A percentile compares a stretch with the other conserved stretches of the same genome.
Evolutionary conservation across 1,140 invertebrate species (phyloP).

Genomic region (Hermatobates lingyangjiaoensis): DNA sequence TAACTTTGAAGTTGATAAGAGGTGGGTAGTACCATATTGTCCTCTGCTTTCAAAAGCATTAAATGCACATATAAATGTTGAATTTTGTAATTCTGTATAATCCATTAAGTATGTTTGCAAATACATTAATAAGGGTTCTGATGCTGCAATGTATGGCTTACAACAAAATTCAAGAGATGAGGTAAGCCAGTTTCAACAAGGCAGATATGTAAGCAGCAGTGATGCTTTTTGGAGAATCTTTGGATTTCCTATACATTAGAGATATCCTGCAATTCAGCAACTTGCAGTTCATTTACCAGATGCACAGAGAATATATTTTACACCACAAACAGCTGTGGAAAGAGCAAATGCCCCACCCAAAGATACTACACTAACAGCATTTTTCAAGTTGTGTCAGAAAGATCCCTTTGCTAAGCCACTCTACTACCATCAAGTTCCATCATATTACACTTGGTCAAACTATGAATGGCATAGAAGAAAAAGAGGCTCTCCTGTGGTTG

Average conservation of each 20-base stretch:
- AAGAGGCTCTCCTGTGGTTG: neutral
- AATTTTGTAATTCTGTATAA: conserved; percentile 23
- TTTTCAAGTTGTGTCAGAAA: conserved; percentile 4
- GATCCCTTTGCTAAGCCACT: neutral
- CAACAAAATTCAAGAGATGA: neutral
- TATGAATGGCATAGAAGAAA: neutral
- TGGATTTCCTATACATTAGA: no score
- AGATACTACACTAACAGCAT: conserved; percentile 8
- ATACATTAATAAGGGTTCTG: conserved; percentile 22
- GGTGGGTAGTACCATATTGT: conserved; percentile 10
- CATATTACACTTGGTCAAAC: neutral
- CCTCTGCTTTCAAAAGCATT: conserved; percentile 10
- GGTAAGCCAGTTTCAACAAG: neutral
- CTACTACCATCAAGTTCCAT: neutral
- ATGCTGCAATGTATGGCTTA: conserved; percentile 7
- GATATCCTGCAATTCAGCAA: conserved; percentile 21
- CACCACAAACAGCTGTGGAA: conserved; percentile 6
- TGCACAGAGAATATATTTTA: conserved; percentile 18
- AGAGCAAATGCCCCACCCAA: conserved; percentile 5
- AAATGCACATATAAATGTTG: conserved; percentile 23
- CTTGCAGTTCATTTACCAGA: conserved; percentile 22
- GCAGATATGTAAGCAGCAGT: no score
- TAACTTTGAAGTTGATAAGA: conserved; percentile 6
- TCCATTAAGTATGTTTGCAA: conserved; percentile 23
- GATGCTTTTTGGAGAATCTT: no score